Conservation (phyloP, 2,888 invertebrate genomes). For the Balanococcus diminutus region DNA sequence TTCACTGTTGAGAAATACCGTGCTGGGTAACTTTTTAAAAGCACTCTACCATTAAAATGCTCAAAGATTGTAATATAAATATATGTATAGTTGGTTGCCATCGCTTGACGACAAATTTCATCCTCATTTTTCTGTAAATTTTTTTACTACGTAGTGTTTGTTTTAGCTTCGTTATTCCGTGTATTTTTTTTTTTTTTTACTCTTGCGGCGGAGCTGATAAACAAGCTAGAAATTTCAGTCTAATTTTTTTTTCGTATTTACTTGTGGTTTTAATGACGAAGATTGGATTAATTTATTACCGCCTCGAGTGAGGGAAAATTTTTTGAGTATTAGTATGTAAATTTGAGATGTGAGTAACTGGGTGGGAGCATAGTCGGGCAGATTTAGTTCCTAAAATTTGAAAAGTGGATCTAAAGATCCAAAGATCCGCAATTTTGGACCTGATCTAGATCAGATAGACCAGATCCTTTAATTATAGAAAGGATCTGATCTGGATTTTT, state of each 20-base stretch:
- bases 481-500: no score
- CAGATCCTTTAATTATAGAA: no score
- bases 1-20: not conserved
- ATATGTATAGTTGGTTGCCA: not conserved
- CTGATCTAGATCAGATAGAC: no score
- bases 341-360: no score
- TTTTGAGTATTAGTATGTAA: no score
- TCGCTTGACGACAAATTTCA: not conserved
- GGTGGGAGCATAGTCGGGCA: no score
- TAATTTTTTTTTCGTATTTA: not conserved
- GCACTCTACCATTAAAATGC: not conserved
- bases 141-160: not conserved
- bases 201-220: not conserved
- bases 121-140: not conserved
- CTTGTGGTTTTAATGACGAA: not conserved
- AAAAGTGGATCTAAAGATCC: no score
- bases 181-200: not conserved
- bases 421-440: no score
- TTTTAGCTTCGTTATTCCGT: not conserved
- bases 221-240: not conserved
- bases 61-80: constrained; percentile 5
- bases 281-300: no score
- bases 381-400: no score
- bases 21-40: not conserved
- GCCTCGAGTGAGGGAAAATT: no score